Evolutionary conservation across 1,140 invertebrate species (phyloP).

Genomic region (Neocloeon triangulifer): DNA sequence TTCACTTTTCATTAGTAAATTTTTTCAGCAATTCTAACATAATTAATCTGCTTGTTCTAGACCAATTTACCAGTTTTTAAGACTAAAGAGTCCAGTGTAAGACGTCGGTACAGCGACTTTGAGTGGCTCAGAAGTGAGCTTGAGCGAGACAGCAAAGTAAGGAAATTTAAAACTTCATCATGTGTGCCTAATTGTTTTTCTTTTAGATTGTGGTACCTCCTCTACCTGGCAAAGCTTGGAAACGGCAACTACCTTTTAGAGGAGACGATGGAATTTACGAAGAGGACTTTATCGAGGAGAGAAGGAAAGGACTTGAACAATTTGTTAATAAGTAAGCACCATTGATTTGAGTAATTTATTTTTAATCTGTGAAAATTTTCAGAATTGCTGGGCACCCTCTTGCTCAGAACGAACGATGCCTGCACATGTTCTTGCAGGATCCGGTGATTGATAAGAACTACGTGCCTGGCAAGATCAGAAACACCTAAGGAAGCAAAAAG

Average conservation of each 20-base stretch:
- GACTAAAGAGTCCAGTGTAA: slow-evolving; percentile 94
- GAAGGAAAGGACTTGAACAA: slow-evolving; percentile 89
- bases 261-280: slow-evolving; percentile 98
- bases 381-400: slow-evolving; percentile 98
- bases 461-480: slow-evolving; percentile 97
- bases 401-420: slow-evolving; percentile 96
- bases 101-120: slow-evolving; percentile 97
- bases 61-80: slow-evolving; percentile 99
- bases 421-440: slow-evolving; percentile 99
- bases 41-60: slow-evolving; percentile 52
- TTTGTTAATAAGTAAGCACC: slow-evolving; percentile 94
- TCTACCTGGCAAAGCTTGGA: slow-evolving; percentile 94
- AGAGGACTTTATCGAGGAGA: slow-evolving; percentile 97
- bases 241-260: slow-evolving; percentile 92
- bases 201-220: slow-evolving; percentile 87
- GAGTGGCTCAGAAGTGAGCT: slow-evolving; percentile 98
- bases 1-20: too few species aligned
- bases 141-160: slow-evolving; percentile 95
- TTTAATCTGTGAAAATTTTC: slow-evolving; percentile 18
- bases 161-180: too few species aligned
- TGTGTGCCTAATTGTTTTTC: slow-evolving; percentile 7
- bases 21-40: too few species aligned
- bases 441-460: slow-evolving; percentile 96
- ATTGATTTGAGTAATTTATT: too few species aligned
- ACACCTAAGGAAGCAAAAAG: slow-evolving; percentile 38